Evolutionary conservation across 2,113 vertebrate species (phyloP).

Genomic region (Nesoenas mayeri): DNA sequence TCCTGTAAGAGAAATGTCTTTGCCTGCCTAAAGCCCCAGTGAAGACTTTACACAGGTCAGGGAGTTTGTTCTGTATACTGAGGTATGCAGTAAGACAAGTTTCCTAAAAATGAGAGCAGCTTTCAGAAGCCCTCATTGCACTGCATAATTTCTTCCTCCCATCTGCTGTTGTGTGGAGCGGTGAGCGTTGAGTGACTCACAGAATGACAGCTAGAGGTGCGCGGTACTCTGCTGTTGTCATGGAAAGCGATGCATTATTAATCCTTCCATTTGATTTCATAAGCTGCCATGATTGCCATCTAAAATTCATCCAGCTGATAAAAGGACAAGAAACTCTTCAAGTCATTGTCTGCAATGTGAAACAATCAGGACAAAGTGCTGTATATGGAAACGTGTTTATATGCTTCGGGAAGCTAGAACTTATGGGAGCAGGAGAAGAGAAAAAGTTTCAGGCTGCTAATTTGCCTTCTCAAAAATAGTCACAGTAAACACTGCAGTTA

Average conservation of each 20-base stretch:
- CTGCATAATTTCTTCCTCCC: neutral
- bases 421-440: neutral
- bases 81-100: neutral
- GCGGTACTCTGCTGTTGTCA: neutral
- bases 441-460: neutral
- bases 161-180: neutral
- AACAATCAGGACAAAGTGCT: neutral
- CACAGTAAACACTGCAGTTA: neutral
- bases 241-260: conserved; percentile 38
- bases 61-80: neutral
- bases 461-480: neutral
- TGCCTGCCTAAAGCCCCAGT: neutral
- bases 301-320: neutral
- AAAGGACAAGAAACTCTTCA: neutral
- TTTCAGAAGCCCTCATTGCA: neutral
- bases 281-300: neutral
- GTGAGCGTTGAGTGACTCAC: neutral
- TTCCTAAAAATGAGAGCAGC: neutral
- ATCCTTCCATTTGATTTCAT: conserved; percentile 13
- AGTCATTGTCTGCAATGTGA: neutral
- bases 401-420: neutral
- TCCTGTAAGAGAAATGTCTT: neutral
- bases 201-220: neutral
- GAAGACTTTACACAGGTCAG: neutral
- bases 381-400: neutral